Conservation (phyloP, 2,113 vertebrate genomes). For the Mystacornis crossleyi region DNA sequence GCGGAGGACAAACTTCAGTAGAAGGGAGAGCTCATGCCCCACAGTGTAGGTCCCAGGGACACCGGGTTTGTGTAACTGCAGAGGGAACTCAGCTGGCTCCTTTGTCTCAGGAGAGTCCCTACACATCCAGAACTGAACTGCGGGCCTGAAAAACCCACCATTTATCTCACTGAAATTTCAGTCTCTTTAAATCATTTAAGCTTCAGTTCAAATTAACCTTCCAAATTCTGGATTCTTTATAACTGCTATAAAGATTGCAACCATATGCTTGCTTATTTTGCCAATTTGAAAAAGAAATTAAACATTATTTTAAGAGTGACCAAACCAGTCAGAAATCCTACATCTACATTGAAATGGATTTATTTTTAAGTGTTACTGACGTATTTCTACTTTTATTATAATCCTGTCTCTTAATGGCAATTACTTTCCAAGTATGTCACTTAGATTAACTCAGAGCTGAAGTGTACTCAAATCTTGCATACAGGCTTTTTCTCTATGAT, state of each 20-base stretch:
- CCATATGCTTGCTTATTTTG: conserved; percentile 54
- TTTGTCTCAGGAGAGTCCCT: background rate
- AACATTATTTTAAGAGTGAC: conserved; percentile 7
- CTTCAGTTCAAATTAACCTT: background rate
- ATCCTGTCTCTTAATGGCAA: conserved; percentile 12
- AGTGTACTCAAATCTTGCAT: background rate
- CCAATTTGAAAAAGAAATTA: conserved; percentile 37
- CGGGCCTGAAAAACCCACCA: background rate
- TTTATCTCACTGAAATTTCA: conserved; percentile 15
- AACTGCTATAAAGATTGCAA: conserved; percentile 28
- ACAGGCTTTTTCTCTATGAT: background rate
- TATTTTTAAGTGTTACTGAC: conserved; percentile 34
- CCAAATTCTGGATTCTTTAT: conserved; percentile 20
- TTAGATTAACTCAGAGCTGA: background rate
- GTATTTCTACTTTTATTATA: conserved; percentile 37
- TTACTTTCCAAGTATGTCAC: conserved; percentile 5
- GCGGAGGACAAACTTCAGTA: background rate
- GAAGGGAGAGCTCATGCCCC: background rate
- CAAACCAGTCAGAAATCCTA: conserved; percentile 9
- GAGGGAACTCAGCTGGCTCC: background rate
- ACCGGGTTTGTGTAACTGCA: background rate
- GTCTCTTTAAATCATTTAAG: conserved; percentile 14
- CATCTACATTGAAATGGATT: background rate
- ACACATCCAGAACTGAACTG: background rate
- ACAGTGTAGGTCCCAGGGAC: background rate